These are phyloP conservation scores for Budorcas taxicolor DNA, from an alignment of 2,113 vertebrate genomes.

Conservation along the genomic window DNA sequence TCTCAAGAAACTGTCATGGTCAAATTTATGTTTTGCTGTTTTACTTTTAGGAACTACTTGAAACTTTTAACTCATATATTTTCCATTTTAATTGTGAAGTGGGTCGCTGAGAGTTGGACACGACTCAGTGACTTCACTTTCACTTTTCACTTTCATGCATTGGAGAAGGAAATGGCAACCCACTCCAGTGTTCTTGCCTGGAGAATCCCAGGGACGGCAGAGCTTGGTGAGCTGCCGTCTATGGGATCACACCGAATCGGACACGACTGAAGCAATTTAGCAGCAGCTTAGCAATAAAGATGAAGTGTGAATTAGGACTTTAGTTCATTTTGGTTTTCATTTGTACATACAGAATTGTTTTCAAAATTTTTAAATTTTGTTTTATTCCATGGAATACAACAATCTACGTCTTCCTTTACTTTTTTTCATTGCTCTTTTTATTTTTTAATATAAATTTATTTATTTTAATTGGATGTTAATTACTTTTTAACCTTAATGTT, in stretches of 20 bases:
- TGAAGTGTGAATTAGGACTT: background rate
- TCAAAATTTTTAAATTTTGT: background rate
- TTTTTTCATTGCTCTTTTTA: background rate
- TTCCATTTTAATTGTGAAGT: background rate
- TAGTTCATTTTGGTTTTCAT: background rate
- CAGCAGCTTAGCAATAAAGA: background rate
- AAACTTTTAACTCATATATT: background rate
- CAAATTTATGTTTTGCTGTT: background rate
- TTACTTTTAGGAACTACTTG: background rate
- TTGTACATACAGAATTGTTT: background rate
- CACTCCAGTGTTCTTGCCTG: too few relatives aligned
- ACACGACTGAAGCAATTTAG: too few relatives aligned
- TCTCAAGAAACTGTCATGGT: rapidly evolving
- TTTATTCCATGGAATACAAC: background rate
- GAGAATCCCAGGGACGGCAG: too few relatives aligned
- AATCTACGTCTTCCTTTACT: background rate
- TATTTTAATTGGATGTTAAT: background rate
- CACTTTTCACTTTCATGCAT: too few relatives aligned
- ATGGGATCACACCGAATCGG: too few relatives aligned
- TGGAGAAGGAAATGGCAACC: too few relatives aligned
- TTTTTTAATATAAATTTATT: too few relatives aligned
- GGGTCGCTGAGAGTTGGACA: too few relatives aligned
- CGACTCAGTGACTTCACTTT: too few relatives aligned
- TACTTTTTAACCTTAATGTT: background rate
- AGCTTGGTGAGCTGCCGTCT: too few relatives aligned